phyloP scores from a whole-genome alignment of 2,113 vertebrate species.

The Nesoenas mayeri region DNA sequence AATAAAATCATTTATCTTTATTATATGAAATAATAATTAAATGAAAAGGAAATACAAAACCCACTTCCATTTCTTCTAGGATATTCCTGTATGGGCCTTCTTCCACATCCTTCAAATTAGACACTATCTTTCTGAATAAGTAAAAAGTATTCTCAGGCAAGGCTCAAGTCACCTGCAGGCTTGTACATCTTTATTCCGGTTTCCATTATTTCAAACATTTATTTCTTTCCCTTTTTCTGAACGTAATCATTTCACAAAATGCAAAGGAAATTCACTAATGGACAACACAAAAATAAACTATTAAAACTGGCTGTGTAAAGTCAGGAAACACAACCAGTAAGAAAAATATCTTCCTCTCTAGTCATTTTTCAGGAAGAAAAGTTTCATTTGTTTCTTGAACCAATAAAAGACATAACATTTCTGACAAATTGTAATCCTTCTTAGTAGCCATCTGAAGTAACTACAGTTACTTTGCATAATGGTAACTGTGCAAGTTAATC shows the following conservation, averaged over 20 bases:
- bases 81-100: background rate
- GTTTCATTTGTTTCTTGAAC: background rate
- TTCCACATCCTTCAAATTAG: background rate
- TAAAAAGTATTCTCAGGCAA: background rate
- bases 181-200: background rate
- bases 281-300: background rate
- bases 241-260: background rate
- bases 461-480: background rate
- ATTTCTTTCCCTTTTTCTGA: background rate
- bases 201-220: background rate
- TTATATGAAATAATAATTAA: background rate
- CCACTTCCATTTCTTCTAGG: background rate
- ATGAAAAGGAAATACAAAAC: background rate
- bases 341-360: background rate
- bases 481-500: background rate
- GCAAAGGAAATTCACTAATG: conserved; percentile 10
- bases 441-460: background rate
- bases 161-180: background rate
- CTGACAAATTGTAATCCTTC: background rate
- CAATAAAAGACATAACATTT: background rate
- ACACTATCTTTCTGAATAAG: background rate
- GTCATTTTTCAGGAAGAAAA: background rate
- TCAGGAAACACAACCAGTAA: background rate
- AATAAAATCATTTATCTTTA: background rate
- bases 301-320: background rate